A percentile compares a stretch with the other conserved stretches of the same genome.
phyloP scores from a whole-genome alignment of 2,113 vertebrate genomes.

The Lophura nycthemera region DNA sequence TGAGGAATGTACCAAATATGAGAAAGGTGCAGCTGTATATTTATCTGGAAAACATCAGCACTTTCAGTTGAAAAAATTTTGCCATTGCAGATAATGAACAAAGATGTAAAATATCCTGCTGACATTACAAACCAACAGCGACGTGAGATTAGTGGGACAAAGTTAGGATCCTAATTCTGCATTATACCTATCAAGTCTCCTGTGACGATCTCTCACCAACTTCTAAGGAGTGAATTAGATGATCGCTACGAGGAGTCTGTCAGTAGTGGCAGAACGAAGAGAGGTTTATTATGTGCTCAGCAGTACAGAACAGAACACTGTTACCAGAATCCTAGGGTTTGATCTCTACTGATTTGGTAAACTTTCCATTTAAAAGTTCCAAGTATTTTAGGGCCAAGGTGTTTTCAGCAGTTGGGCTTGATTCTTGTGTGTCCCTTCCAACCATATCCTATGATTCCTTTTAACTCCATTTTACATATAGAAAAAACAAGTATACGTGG shows the following conservation, averaged over 20 bases:
- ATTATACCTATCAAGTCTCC: not conserved
- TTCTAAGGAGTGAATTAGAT: slow-evolving; percentile 25
- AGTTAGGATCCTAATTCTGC: not conserved
- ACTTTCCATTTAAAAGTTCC: not conserved
- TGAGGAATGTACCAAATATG: not conserved
- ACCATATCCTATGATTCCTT: not conserved
- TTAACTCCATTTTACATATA: not conserved
- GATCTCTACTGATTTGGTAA: not conserved
- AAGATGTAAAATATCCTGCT: slow-evolving; percentile 40
- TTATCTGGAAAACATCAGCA: not conserved
- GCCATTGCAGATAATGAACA: not conserved
- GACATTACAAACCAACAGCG: not conserved
- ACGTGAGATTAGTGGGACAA: not conserved
- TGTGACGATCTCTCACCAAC: not conserved
- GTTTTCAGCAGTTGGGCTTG: not conserved
- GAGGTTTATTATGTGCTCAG: slow-evolving; percentile 9
- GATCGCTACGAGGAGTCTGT: not conserved
- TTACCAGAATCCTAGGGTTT: not conserved
- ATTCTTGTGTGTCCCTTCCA: not conserved
- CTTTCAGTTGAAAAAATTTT: not conserved
- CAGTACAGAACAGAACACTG: not conserved
- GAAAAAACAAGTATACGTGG: not conserved
- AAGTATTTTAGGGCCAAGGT: not conserved
- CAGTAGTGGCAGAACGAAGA: not conserved
- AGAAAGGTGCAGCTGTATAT: not conserved